These are phyloP conservation scores for Drosophila vallismaia DNA, from an alignment of 2,888 invertebrate genomes.

Conservation along the genomic window DNA sequence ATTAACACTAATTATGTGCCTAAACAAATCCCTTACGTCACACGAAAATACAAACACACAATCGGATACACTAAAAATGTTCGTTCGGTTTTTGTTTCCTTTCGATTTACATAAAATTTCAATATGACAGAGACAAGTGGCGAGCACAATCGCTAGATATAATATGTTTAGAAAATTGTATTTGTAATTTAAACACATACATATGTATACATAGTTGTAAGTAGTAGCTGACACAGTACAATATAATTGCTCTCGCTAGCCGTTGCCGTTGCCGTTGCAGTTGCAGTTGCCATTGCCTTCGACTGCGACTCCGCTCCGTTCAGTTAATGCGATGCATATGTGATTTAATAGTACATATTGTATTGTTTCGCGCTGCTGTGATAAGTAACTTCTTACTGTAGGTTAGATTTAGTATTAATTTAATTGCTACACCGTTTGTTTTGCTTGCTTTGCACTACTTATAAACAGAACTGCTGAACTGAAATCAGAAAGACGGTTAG, in stretches of 20 bases:
- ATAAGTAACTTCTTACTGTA: conserved; percentile 71
- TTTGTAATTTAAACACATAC: conserved; percentile 51
- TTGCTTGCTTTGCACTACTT: conserved; percentile 74
- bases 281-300: not conserved
- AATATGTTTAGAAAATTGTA: conserved; percentile 52
- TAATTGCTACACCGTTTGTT: conserved; percentile 72
- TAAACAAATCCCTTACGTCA: conserved; percentile 63
- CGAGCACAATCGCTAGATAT: conserved; percentile 51
- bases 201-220: conserved; percentile 45
- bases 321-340: conserved; percentile 19
- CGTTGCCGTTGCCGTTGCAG: conserved; percentile 5
- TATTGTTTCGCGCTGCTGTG: conserved; percentile 65
- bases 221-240: conserved; percentile 42
- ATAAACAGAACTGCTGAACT: conserved; percentile 71
- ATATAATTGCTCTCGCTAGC: conserved; percentile 24
- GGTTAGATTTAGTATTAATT: conserved; percentile 71
- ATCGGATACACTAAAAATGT: conserved; percentile 55
- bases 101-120: conserved; percentile 75
- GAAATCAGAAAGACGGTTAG: conserved; percentile 56
- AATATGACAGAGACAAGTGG: conserved; percentile 63
- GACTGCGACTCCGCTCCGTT: conserved; percentile 14
- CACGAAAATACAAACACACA: conserved; percentile 60
- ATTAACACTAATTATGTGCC: conserved; percentile 76
- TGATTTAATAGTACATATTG: conserved; percentile 56
- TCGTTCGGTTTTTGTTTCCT: conserved; percentile 34